A percentile compares a stretch with the other conserved stretches of the same genome.
Evolutionary conservation across 2,113 vertebrate genomes (phyloP).

Genomic region (Notarius quadriscutis): DNA sequence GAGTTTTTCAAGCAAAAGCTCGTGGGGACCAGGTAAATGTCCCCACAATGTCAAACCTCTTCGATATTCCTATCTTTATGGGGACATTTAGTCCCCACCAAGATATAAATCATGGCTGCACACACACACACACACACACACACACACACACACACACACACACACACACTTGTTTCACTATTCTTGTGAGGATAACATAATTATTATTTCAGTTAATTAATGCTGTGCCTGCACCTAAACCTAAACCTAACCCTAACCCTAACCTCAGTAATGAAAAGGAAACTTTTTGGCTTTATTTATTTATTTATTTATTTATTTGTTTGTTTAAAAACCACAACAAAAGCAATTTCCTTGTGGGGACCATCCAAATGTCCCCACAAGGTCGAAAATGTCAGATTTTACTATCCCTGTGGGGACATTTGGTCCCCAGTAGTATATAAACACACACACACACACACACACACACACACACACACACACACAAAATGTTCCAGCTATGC

Average conservation of each 20-base stretch:
- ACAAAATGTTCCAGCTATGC: conserved; percentile 48
- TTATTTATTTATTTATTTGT: too few relatives aligned
- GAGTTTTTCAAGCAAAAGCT: background rate
- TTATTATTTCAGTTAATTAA: too few relatives aligned
- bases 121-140: background rate
- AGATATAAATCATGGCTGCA: background rate
- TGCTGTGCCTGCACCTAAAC: too few relatives aligned
- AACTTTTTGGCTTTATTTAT: too few relatives aligned
- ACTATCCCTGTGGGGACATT: background rate
- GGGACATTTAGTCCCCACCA: background rate
- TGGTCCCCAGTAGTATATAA: background rate
- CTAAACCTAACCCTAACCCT: too few relatives aligned
- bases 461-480: conserved; percentile 53
- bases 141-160: too few relatives aligned
- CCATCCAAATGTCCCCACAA: background rate
- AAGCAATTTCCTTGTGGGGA: too few relatives aligned
- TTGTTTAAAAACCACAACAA: too few relatives aligned
- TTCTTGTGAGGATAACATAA: too few relatives aligned
- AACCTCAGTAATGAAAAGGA: too few relatives aligned
- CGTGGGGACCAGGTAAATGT: too few relatives aligned
- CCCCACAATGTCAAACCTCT: background rate
- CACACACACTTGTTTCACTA: background rate
- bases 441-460: conserved; percentile 11
- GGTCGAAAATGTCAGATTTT: background rate
- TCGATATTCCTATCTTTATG: background rate